Conservation (phyloP, 1,140 invertebrate genomes). For the Agrypnia vestita region DNA sequence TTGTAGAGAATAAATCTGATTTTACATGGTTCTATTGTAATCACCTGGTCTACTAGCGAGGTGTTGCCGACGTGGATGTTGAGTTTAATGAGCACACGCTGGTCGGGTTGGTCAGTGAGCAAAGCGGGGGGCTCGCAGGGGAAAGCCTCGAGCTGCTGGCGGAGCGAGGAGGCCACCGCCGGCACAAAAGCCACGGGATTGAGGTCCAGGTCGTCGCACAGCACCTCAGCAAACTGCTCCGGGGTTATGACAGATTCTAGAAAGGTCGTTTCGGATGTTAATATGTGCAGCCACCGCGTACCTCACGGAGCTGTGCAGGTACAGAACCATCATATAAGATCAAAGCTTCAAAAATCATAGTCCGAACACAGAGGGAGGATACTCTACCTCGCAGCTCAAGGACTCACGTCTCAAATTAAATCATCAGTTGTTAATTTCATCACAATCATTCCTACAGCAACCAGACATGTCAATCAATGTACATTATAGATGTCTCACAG, state of each 20-base stretch:
- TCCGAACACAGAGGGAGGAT: constrained; percentile 48
- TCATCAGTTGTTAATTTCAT: constrained; percentile 44
- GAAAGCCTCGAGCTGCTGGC: constrained; percentile 96
- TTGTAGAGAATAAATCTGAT: too few species aligned
- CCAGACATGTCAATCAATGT: too few species aligned
- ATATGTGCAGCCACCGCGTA: too few species aligned
- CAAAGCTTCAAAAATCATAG: constrained; percentile 58
- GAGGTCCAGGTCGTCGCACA: constrained; percentile 98
- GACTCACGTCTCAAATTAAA: constrained; percentile 52
- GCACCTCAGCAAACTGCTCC: constrained; percentile 98
- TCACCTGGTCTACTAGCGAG: constrained; percentile 94
- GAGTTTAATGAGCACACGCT: constrained; percentile 96
- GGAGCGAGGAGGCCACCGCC: constrained; percentile 95
- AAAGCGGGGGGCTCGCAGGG: constrained; percentile 87
- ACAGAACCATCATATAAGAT: constrained; percentile 55
- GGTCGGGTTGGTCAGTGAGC: constrained; percentile 91
- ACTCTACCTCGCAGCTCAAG: constrained; percentile 42
- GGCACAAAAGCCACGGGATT: constrained; percentile 97
- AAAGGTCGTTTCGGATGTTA: constrained; percentile 62
- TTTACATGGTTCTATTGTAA: too few species aligned
- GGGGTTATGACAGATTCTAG: constrained; percentile 96
- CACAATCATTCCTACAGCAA: too few species aligned
- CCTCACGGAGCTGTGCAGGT: too few species aligned
- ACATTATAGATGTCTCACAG: too few species aligned
- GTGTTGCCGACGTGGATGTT: constrained; percentile 99